phyloP scores from a whole-genome alignment of 2,797 vertebrate genomes.

The Gymnoscopelus microlampas region DNA sequence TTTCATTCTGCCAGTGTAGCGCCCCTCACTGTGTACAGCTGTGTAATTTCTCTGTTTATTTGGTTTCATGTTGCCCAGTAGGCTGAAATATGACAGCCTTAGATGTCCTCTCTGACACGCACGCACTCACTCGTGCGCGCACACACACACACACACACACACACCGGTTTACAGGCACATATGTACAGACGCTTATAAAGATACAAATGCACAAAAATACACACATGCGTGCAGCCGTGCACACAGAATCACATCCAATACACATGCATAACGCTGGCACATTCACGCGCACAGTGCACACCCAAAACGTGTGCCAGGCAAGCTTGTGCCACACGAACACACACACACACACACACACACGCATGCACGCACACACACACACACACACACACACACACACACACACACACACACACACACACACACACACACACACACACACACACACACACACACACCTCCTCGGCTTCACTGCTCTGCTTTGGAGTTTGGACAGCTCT shows the following conservation, averaged over 20 bases:
- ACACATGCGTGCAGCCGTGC: not conserved
- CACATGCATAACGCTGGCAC: no score
- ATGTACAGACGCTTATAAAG: not conserved
- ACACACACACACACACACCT: slow-evolving; percentile 40
- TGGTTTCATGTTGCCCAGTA: slow-evolving; percentile 71
- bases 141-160: slow-evolving; percentile 5
- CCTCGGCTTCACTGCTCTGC: slow-evolving; percentile 53
- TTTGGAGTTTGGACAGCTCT: slow-evolving; percentile 69
- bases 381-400: not conserved
- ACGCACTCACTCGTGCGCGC: slow-evolving; percentile 11
- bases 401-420: slow-evolving; percentile 18
- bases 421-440: slow-evolving; percentile 20
- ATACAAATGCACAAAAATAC: slow-evolving; percentile 26
- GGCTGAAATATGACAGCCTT: slow-evolving; percentile 72
- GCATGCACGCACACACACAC: not conserved
- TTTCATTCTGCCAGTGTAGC: slow-evolving; percentile 12
- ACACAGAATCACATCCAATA: no score
- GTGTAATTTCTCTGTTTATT: slow-evolving; percentile 72
- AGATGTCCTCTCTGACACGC: slow-evolving; percentile 25
- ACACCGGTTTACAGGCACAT: not conserved
- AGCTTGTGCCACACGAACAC: no score
- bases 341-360: not conserved
- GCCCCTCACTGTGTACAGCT: slow-evolving; percentile 39
- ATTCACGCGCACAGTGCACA: no score
- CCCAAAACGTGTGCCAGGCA: no score